A percentile compares a stretch with the other conserved stretches of the same genome.
Conservation (phyloP, 2,888 invertebrate species). For the Apotomis turbidana region DNA sequence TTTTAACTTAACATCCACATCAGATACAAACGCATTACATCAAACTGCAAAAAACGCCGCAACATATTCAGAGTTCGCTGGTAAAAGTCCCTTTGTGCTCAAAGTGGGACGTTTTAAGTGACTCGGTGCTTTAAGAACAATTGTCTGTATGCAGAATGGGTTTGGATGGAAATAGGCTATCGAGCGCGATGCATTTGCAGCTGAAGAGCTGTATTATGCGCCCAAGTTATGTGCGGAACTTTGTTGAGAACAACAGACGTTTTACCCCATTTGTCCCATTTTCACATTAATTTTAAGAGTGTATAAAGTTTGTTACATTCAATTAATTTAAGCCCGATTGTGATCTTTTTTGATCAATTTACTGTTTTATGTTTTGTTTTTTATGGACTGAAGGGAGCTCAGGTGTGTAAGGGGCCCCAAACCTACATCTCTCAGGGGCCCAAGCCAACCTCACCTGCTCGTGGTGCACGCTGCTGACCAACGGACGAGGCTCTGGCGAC, state of each 20-base stretch:
- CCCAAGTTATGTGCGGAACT: conserved; percentile 42
- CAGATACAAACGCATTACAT: conserved; percentile 13
- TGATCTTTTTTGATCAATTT: too few relatives aligned
- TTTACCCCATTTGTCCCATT: conserved; percentile 26
- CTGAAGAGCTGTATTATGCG: conserved; percentile 40
- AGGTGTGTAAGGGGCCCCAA: too few relatives aligned
- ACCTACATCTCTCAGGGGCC: too few relatives aligned
- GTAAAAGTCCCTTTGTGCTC: conserved; percentile 72
- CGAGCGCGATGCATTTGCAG: conserved; percentile 64
- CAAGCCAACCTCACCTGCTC: too few relatives aligned
- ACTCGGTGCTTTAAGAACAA: conserved; percentile 68
- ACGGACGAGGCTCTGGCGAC: too few relatives aligned
- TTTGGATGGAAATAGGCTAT: conserved; percentile 72
- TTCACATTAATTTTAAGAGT: conserved; percentile 19
- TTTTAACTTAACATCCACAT: too few relatives aligned
- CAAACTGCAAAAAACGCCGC: conserved; percentile 34
- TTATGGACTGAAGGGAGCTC: too few relatives aligned
- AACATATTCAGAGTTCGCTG: conserved; percentile 39
- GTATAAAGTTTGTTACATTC: conserved; percentile 4
- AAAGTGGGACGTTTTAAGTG: conserved; percentile 72
- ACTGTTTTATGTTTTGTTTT: too few relatives aligned
- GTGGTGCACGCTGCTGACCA: too few relatives aligned
- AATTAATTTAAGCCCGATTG: not conserved
- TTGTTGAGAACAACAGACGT: conserved; percentile 30
- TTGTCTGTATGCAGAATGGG: conserved; percentile 68